Base-by-base conservation (phyloP, 2,797 vertebrate genomes). In the Triplophysa yarkandensis region DNA sequence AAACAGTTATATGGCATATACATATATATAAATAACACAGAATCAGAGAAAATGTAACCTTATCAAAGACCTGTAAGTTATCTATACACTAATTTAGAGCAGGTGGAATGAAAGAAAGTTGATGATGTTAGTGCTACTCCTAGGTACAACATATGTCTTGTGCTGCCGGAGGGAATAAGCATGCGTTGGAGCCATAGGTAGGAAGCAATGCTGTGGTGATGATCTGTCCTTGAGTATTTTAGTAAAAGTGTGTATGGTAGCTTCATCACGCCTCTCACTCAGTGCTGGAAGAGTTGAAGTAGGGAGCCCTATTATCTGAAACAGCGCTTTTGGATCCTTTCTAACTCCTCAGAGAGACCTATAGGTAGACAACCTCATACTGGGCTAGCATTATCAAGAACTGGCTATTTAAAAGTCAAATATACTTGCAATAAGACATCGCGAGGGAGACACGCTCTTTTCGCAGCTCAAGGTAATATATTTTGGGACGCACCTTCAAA, bases 281-380 rank as follows among this genome's bases (percentile, higher is more conserved):
- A 16, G n/a, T 46, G 43, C n/a, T 17, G 16, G 32, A 32, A 32
- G 6, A 36, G 34, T 36, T 36, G 6, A 36, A 36, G 34, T 36
- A 5, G 17, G 44, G 21, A 48, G 2, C 2, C 44, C n/a, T 48
- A 48, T 21, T 7, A 8, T 19, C 6, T n/a, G 7, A 19, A 48
- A 7, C 44, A 48, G 2, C 2, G n/a, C 17, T 48, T 48, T 48
- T 48, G 3, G n/a, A 71, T 17, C 2, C 13, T 30, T 16, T 71
- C 19, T 34, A 46, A 36, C 39, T 28, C 34, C 19, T 68, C 23
- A 9, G 39, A 58, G 67, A 69, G 67, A 44, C 23, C 32, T 57
- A 27, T 69, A 36, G 23, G 9, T 28, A 58, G n/a, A 13, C 25
- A 23, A 70, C 54, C 10, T 17, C n/a, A 60, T 21, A 70, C 25